These are phyloP conservation scores for Capitulum mitella DNA, from an alignment of 2,888 invertebrate species.

Conservation along the genomic window DNA sequence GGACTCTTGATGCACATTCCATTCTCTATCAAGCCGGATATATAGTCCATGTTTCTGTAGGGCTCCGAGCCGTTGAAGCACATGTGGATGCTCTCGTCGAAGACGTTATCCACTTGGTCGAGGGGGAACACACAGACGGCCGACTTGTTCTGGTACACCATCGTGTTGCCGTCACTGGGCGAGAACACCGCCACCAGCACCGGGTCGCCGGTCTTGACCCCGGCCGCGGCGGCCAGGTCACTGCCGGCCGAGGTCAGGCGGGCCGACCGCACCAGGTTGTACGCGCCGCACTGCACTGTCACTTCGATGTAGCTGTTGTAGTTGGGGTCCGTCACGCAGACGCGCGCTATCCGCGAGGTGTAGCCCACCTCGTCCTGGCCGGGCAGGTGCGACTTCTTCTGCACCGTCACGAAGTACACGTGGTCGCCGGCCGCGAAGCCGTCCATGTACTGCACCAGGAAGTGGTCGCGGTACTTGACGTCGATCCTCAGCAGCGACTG, in stretches of 20 bases:
- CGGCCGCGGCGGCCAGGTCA: slow-evolving; percentile 66
- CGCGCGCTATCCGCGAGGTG: slow-evolving; percentile 79
- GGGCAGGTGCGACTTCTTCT: slow-evolving; percentile 81
- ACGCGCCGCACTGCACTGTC: slow-evolving; percentile 79
- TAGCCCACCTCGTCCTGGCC: slow-evolving; percentile 84
- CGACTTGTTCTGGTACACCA: slow-evolving; percentile 72
- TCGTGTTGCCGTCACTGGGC: slow-evolving; percentile 75
- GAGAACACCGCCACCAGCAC: slow-evolving; percentile 83
- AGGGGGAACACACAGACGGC: slow-evolving; percentile 90
- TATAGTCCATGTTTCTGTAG: slow-evolving; percentile 83
- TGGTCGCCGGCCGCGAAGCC: slow-evolving; percentile 92
- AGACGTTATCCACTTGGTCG: slow-evolving; percentile 80
- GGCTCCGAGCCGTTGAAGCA: slow-evolving; percentile 93
- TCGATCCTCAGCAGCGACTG: slow-evolving; percentile 80
- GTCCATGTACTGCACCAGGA: slow-evolving; percentile 89
- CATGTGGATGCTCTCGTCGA: slow-evolving; percentile 93
- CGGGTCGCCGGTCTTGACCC: slow-evolving; percentile 68
- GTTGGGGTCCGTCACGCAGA: slow-evolving; percentile 88
- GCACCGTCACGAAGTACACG: slow-evolving; percentile 91
- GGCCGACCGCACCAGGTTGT: slow-evolving; percentile 88
- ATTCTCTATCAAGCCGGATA: slow-evolving; percentile 82
- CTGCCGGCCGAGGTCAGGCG: slow-evolving; percentile 77
- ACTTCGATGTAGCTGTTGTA: slow-evolving; percentile 97
- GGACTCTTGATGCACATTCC: slow-evolving; percentile 83
- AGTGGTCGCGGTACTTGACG: slow-evolving; percentile 88